Evolutionary conservation across 2,113 vertebrate genomes (phyloP).

Genomic region (Platysternon megacephalum): DNA sequence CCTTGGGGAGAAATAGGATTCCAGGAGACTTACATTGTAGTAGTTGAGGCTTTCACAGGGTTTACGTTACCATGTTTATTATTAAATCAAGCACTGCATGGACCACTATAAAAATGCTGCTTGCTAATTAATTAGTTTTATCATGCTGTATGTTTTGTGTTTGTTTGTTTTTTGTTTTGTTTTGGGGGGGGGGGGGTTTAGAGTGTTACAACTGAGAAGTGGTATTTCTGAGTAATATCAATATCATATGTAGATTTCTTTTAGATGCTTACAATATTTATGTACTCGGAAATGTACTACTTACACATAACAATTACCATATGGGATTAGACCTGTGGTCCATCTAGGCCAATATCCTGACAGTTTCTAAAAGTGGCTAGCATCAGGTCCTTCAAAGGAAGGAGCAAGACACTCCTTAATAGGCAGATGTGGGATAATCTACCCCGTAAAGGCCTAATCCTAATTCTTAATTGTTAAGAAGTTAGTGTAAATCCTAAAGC

Average conservation of each 20-base stretch:
- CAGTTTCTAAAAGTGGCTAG: not conserved
- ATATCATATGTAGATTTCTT: not conserved
- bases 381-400: not conserved
- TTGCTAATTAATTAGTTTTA: not conserved
- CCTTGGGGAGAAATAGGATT: not conserved
- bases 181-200: not conserved
- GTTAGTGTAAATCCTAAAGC: not conserved
- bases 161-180: not conserved
- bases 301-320: not conserved
- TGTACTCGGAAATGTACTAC: not conserved
- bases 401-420: not conserved
- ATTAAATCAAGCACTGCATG: not conserved
- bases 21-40: not conserved
- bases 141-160: accelerated
- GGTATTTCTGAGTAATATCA: not conserved
- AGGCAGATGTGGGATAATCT: not conserved
- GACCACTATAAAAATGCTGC: accelerated
- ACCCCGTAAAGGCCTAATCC: not conserved
- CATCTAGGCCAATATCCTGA: not conserved
- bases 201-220: not conserved
- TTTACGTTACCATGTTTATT: not conserved
- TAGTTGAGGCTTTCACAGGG: not conserved
- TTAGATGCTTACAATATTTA: not conserved
- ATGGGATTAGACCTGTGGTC: not conserved
- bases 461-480: not conserved